phyloP scores from a whole-genome alignment of 2,113 vertebrate species.

The Psittacara wagleri region DNA sequence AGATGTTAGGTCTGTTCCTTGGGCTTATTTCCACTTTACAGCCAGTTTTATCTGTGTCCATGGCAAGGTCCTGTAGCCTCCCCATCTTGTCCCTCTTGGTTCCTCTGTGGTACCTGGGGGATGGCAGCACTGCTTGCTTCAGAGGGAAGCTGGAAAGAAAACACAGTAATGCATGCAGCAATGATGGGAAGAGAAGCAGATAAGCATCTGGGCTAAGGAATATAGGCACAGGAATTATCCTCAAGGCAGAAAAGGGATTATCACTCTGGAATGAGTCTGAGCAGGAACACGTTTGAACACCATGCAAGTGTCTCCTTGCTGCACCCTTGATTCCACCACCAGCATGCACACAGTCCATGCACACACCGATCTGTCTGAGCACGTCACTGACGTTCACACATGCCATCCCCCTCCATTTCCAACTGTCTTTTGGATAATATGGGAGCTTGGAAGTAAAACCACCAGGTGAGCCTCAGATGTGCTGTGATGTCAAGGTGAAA shows the following conservation, averaged over 20 bases:
- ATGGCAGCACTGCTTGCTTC: background rate
- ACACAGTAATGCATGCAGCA: background rate
- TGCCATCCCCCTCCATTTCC: background rate
- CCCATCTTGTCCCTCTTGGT: background rate
- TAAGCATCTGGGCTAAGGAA: background rate
- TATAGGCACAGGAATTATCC: background rate
- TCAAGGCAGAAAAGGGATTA: background rate
- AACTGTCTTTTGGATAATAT: background rate
- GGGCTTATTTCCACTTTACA: background rate
- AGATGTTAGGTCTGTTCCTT: background rate
- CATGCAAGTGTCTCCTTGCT: background rate
- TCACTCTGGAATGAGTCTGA: background rate
- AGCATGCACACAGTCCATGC: background rate
- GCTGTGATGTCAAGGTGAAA: background rate
- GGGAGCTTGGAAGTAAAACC: background rate
- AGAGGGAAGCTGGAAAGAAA: background rate
- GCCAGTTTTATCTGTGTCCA: accelerated
- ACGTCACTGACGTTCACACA: background rate
- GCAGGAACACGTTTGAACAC: background rate
- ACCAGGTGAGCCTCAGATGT: background rate
- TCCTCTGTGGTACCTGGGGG: background rate
- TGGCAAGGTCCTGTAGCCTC: background rate
- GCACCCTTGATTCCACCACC: background rate
- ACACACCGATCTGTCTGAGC: background rate
- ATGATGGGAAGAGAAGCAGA: background rate